Base-by-base conservation (phyloP, 37 sponge, comb jelly and placozoan genomes). In the Beroe forskalii region DNA sequence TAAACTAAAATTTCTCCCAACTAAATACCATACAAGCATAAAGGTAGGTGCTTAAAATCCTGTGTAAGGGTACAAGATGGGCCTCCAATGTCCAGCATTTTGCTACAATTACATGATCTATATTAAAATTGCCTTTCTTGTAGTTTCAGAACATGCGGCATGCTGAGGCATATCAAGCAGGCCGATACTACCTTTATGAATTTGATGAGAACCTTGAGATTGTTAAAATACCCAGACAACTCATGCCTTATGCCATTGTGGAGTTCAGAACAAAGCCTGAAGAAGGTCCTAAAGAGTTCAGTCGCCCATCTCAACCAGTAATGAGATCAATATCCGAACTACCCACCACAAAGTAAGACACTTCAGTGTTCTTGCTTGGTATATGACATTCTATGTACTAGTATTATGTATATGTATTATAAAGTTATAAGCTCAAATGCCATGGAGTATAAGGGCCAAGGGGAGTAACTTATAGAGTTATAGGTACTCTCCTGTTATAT, bases 141-240 rank as follows among this genome's bases (percentile, higher is more conserved):
- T 32, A 80, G 55, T 80, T 80, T 44, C 86, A 80, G 40, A 80
- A 43, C 28, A 80, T 80, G 86, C 8, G 86, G 27, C 27, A 80
- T 42, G 86, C 55, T n/a, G 86, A 80, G 12, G 86, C 86, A 0
- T 80, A 44, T 48, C 22, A 42, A 19, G 37, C 86, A n/a, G 86
- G 86, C n/a, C 86, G 86, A 12, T 80, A 80, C 86, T 80, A 80
- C 27, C 24, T 80, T 27, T 80, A 80, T 25, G 86, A 80, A 48
- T 80, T 80, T 43, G 86, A 80, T 43, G 55, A 80, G 8, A 80
- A 80, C 20, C 30, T 80, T 6, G 86, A 80, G 55, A 44, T 80
- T n/a, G 55, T 80, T 6, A 1, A 42, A 30, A n/a, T 80, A 38
- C 86, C 86, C n/a, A 32, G 86, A 22, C 86, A 80, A 25, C 28